Evolutionary conservation across 2,888 invertebrate genomes (phyloP), one percentile per base, ranked within the genome.

Genomic region (Eupeodes latifasciatus): DNA sequence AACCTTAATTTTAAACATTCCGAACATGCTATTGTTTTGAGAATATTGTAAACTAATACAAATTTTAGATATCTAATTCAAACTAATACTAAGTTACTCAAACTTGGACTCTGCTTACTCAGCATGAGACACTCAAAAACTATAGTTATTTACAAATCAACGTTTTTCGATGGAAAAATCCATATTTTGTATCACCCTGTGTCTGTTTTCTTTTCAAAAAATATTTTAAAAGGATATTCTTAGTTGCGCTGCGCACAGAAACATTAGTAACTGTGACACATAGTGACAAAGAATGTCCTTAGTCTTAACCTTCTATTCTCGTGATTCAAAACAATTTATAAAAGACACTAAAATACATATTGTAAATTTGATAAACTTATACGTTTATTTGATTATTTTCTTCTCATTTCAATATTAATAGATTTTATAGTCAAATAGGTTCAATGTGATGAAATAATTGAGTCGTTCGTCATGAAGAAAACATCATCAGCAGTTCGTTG

Each of bases 211-310:
- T 0, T 16, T 16, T 16, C 0, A 10, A 44, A 9, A 5, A 5
- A 36, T 40, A 10, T 27, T 44, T 0, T 6, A 53, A 67, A 51
- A 53, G 51, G 51, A 67, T 34, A 36, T 67, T 34, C n/a, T 51
- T n/a, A 3, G 49, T 49, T 67, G 67, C 67, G 67, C 67, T 6
- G 67, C 67, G 67, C 67, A 67, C n/a, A 16, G 34, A 16, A 51
- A 36, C 67, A 67, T 6, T 47, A 67, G 16, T n/a, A 19, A 67
- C 11, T 34, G 67, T 67, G 51, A 53, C 67, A 67, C 16, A 67
- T 51, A n/a, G 27, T 27, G 27, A 27, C 27, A 27, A 27, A 27
- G 34, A 10, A 51, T 40, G 40, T 55, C 11, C 9, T 71, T 40
- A 71, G 40, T 71, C 55, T 53, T 34, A 19, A 40, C 40, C 7